Base-by-base conservation (phyloP, 2,113 vertebrate genomes). In the Arvicanthis niloticus region DNA sequence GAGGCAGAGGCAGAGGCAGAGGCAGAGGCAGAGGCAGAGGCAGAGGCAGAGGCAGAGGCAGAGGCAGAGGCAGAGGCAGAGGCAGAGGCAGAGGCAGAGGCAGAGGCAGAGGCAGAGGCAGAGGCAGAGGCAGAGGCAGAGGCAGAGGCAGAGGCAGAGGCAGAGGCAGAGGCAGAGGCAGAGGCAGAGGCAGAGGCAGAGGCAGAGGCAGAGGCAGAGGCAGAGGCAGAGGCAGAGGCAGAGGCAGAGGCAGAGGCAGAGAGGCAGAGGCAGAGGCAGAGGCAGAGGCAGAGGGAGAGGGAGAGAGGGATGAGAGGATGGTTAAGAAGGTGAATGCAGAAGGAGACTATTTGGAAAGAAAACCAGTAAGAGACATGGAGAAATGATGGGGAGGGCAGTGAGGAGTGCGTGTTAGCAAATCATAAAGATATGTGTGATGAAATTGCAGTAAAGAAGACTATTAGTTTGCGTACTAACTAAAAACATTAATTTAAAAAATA, bases 111-210 rank as follows among this genome's bases (percentile, higher is more conserved):
- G 29, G 6, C 9, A 5, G 65, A 34, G 65, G 26, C 4, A 78
- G 76, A 19, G 45, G 45, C 3, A 45, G 48, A 8, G 7, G 48
- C 1, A 3, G 58, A 60, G 60, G 4, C 21, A 8, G 8, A 45
- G 7, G 4, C 21, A 3, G 12, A 11, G 16, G 58, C n/a, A n/a
- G 45, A 5, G 45, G 3, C 3, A 45, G 45, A 5, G 45, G n/a
- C n/a, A 26, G 60, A 8, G 29, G 6, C 9, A 5, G 65, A 34
- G 65, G 26, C 4, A 78, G 76, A 19, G 45, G 45, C 3, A 45
- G 48, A 8, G 7, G 48, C 1, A 3, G 58, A 60, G 60, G 4
- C 21, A 8, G 8, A 45, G 7, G 4, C 21, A 3, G 12, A 11
- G 16, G 58, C n/a, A n/a, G 45, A 5, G 45, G 3, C 3, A 45